Conservation (phyloP, 2,113 vertebrate species). For the Myiozetetes cayanensis region DNA sequence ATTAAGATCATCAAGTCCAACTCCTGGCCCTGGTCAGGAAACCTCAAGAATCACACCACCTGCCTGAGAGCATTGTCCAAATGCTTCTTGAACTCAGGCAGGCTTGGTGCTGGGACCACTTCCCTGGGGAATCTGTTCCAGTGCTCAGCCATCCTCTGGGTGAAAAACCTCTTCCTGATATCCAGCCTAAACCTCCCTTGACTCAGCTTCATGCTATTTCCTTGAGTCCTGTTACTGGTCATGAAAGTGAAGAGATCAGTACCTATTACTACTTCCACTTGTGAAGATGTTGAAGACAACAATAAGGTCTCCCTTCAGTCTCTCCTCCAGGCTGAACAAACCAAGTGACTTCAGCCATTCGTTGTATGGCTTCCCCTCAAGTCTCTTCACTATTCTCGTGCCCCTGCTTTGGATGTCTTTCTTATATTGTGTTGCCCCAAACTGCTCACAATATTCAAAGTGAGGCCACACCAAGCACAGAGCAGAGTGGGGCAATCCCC, state of each 20-base stretch:
- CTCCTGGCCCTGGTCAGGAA: background rate
- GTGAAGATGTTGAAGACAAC: background rate
- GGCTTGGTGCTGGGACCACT: background rate
- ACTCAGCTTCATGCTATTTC: background rate
- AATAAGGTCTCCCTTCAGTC: background rate
- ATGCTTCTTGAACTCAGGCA: background rate
- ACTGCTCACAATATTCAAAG: background rate
- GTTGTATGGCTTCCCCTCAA: background rate
- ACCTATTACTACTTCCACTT: background rate
- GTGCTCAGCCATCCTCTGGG: background rate
- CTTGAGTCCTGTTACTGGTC: background rate
- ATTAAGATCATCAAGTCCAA: background rate
- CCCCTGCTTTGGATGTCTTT: background rate
- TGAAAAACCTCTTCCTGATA: background rate
- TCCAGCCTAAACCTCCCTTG: background rate
- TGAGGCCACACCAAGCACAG: background rate
- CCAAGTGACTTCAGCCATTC: background rate
- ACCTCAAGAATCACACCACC: background rate
- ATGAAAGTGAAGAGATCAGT: background rate
- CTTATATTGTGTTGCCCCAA: background rate
- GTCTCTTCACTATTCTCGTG: background rate
- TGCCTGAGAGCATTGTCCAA: background rate
- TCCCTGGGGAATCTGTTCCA: background rate
- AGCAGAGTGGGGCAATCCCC: background rate
- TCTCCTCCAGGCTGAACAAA: background rate